Base-by-base conservation (phyloP, 2,888 invertebrate species). In the Branchipolynoe longqiensis region DNA sequence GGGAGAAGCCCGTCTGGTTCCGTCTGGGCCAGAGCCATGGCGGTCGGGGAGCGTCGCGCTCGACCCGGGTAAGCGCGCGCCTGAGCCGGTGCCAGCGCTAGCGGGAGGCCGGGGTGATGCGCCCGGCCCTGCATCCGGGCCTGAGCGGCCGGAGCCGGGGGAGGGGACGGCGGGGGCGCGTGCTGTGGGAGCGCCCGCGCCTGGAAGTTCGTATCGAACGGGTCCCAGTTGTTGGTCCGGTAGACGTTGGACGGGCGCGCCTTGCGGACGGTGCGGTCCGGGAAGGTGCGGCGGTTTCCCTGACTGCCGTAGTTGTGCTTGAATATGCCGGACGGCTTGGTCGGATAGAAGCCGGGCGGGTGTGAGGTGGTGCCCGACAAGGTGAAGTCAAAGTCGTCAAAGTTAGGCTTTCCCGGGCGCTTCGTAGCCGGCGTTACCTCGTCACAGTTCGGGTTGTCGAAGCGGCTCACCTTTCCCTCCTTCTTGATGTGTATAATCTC, bases 341-440 rank as follows among this genome's bases (percentile, higher is more conserved):
- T 78, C 25, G 78, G 78, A 28, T 78, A 54, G 54, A 78, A 33
- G 2, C 78, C 78, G n/a, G 78, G 78, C 28, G 78, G 41, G 54
- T 78, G 41, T 14, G 41, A 25, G 14, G 78, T 78, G 48, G 78
- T 78, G 8, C 48, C 41, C 6, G 25, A 28, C 2, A 48, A 48
- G 1, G 48, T 48, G 28, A 78, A 78, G 48, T 78, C 78, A 25
- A 78, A 48, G 41, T 25, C 78, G 36, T 69, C 38, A n/a, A n/a
- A 28, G 25, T 62, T 62, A n/a, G 56, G 56, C 62, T 62, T 62
- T n/a, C n/a, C n/a, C 1, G 62, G 14, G 4, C n/a, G 18, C 1
- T 36, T 36, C 22, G 38, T 8, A 1, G 31, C n/a, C 1, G 18
- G 25, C 12, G 31, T 4, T 14, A 28, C 31, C 31, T 73, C 25